These are phyloP conservation scores for Seriola rivoliana DNA, from an alignment of 2,113 vertebrate species.

Conservation along the genomic window DNA sequence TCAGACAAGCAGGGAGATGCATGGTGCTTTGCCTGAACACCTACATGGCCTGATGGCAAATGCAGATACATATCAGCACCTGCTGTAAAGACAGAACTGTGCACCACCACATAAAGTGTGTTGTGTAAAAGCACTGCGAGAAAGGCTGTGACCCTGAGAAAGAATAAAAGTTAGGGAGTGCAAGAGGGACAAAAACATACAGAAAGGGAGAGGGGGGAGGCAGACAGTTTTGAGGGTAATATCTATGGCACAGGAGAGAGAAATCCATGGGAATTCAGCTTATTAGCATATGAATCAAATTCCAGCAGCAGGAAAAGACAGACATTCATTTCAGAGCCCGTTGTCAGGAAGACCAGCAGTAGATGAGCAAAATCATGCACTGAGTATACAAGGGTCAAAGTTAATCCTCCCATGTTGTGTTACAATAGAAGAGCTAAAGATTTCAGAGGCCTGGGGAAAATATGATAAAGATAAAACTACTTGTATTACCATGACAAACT, in stretches of 20 bases:
- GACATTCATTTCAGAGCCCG: constrained; percentile 54
- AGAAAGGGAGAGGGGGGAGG: neutral
- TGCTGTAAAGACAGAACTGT: constrained; percentile 8
- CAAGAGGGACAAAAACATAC: constrained; percentile 41
- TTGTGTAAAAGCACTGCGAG: constrained; percentile 33
- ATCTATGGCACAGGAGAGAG: constrained; percentile 65
- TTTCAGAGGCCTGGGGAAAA: constrained; percentile 35
- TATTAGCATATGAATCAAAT: constrained; percentile 82
- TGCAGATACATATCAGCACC: constrained; percentile 31
- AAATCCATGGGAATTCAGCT: constrained; percentile 74
- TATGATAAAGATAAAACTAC: constrained; percentile 36
- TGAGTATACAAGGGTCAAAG: constrained; percentile 45
- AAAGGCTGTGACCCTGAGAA: constrained; percentile 36
- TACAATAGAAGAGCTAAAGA: constrained; percentile 31
- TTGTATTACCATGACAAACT: constrained; percentile 6
- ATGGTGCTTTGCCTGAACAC: constrained; percentile 9
- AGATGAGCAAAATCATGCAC: constrained; percentile 60
- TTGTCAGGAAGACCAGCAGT: constrained; percentile 54
- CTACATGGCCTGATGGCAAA: neutral
- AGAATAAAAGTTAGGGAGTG: constrained; percentile 30
- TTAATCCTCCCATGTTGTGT: constrained; percentile 36
- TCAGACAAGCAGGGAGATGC: neutral
- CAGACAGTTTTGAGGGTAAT: constrained; percentile 42
- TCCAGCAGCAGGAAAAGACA: constrained; percentile 71
- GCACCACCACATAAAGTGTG: neutral